These are phyloP conservation scores for Papilio glaucus DNA, from an alignment of 1,140 invertebrate species.

Conservation along the genomic window DNA sequence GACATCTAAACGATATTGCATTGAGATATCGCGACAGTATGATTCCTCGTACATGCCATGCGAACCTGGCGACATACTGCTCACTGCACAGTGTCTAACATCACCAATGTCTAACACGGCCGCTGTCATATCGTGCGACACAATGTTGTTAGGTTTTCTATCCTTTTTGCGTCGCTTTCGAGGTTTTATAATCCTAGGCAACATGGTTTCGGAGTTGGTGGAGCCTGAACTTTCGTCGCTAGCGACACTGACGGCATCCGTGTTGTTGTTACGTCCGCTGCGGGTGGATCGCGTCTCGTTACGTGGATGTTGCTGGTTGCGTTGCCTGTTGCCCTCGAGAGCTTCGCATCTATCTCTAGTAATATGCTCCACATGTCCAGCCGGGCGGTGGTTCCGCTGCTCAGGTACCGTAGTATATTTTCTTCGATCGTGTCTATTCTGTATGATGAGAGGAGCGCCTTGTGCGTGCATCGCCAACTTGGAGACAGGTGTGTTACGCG, in stretches of 20 bases:
- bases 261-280: conserved; percentile 80
- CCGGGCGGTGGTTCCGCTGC: conserved; percentile 69
- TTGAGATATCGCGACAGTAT: conserved; percentile 72
- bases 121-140: conserved; percentile 71
- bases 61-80: conserved; percentile 58
- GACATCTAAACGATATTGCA: conserved; percentile 72
- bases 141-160: conserved; percentile 86
- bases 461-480: conserved; percentile 90
- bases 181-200: conserved; percentile 94
- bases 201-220: conserved; percentile 88
- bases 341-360: conserved; percentile 63
- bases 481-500: conserved; percentile 82
- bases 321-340: conserved; percentile 65
- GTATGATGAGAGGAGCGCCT: conserved; percentile 89
- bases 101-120: conserved; percentile 65
- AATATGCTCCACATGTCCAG: conserved; percentile 57
- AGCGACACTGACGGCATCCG: conserved; percentile 88
- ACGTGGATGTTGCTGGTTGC: conserved; percentile 73
- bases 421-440: conserved; percentile 83
- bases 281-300: conserved; percentile 61
- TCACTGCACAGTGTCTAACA: conserved; percentile 67
- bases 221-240: conserved; percentile 90
- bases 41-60: conserved; percentile 75
- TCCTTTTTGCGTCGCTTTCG: conserved; percentile 95
- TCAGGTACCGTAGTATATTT: conserved; percentile 70